phyloP scores from a whole-genome alignment of 2,888 invertebrate genomes.

The Diarsia mendica region DNA sequence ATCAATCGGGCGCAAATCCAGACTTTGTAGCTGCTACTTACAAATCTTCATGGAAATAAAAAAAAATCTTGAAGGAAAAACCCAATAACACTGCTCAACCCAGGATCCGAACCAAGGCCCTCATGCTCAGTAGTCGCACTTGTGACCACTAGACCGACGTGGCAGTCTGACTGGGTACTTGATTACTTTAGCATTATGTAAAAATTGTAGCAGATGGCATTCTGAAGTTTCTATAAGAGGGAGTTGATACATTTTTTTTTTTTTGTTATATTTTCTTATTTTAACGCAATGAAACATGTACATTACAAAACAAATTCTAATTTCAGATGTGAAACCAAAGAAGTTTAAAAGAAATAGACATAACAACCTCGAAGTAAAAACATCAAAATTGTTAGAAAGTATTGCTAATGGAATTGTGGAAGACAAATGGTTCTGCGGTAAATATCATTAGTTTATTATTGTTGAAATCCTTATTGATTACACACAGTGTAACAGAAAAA shows the following conservation, averaged over 20 bases:
- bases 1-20: too few species aligned
- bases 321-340: slow-evolving; percentile 54
- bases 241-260: neutral
- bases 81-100: too few species aligned
- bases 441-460: slow-evolving; percentile 9
- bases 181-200: neutral
- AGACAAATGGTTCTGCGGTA: slow-evolving; percentile 58
- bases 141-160: too few species aligned
- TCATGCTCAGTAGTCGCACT: too few species aligned
- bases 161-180: neutral
- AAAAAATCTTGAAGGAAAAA: too few species aligned
- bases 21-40: too few species aligned
- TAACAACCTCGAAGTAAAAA: slow-evolving; percentile 17
- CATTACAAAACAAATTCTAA: neutral
- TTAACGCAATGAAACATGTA: neutral
- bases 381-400: slow-evolving; percentile 24
- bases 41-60: too few species aligned
- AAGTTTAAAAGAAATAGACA: slow-evolving; percentile 32
- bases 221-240: neutral
- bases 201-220: neutral
- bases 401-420: slow-evolving; percentile 11
- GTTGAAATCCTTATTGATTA: too few species aligned
- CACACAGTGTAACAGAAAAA: too few species aligned
- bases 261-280: neutral
- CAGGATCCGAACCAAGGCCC: too few species aligned